Evolutionary conservation across 2,797 vertebrate species (phyloP), one percentile per base, ranked within the genome.

Genomic region (Microtus agrestis): DNA sequence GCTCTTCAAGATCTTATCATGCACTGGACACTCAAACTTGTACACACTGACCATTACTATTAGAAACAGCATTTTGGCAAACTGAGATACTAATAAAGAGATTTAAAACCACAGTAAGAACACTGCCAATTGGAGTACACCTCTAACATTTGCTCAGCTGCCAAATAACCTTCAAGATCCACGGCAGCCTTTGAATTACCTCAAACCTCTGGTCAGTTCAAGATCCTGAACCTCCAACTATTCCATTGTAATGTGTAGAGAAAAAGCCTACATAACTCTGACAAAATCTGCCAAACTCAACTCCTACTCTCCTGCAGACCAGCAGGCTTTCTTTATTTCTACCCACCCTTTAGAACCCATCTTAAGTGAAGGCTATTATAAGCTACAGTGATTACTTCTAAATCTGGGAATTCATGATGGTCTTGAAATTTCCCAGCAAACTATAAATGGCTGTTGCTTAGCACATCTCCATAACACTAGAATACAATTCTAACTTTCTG

Each of bases 401-500:
- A 85, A 61, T 31, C 81, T 92, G 81, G 27, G 40, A 90, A 87
- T 71, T 56, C 80, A 15, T 1, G 11, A 77, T 2, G 31, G 54
- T 51, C 73, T 74, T 76, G 69, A 82, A 87, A 27, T n/a, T 27
- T 34, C 15, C 25, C 65, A 61, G 54, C 4, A n/a, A 37, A n/a
- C 69, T 27, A 13, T 43, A 67, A 61, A 87, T 48, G 67, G 51
- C 48, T 67, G 31, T 21, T 91, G 71, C 31, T 77, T 73, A 71
- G 85, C n/a, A 77, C 67, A 79, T 56, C n/a, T 89, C 82, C 19
- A 3, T 17, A 56, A 61, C 1, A 79, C 74, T 56, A 48, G 61
- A 79, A 89, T 56, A 63, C 21, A 87, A 81, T 51, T 77, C 71
- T 86, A 69, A 54, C 37, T 85, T 81, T 59, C 48, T 27, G 74